Percentiles rank a stretch among this genome's conserved stretches.
These are phyloP conservation scores for Bradynema listronoti DNA, from an alignment of 1,140 invertebrate genomes.

Conservation along the genomic window DNA sequence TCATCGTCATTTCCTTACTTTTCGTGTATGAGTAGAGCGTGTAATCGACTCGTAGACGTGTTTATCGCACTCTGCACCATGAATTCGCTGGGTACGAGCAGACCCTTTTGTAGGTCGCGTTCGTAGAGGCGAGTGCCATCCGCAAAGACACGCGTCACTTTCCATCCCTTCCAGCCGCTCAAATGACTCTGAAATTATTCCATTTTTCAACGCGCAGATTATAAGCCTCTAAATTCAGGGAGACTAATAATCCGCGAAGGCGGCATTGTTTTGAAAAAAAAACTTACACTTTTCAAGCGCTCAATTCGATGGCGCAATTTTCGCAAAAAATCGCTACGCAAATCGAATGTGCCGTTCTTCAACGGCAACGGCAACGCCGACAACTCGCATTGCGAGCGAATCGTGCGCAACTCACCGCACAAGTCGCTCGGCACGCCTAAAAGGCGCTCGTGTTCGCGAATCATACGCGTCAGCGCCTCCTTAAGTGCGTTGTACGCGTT, in stretches of 20 bases:
- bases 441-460: constrained; percentile 16
- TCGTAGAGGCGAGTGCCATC: constrained; percentile 14
- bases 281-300: constrained; percentile 13
- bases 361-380: constrained; percentile 12
- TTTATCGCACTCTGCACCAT: background rate
- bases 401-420: constrained; percentile 4
- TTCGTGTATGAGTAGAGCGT: background rate
- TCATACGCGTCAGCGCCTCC: constrained; percentile 20
- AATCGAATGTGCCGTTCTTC: constrained; percentile 28
- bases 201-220: background rate
- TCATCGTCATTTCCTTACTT: constrained; percentile 1
- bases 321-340: constrained; percentile 15
- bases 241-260: background rate
- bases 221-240: background rate
- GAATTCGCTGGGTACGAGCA: background rate
- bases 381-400: constrained; percentile 9
- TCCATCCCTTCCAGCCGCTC: constrained; percentile 11
- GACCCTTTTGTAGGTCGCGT: background rate
- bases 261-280: constrained; percentile 1
- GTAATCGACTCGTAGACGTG: background rate
- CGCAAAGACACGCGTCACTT: constrained; percentile 6
- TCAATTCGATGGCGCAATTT: constrained; percentile 10
- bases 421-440: constrained; percentile 17
- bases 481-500: constrained; percentile 17
- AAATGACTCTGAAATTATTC: constrained; percentile 7